Evolutionary conservation across 1,140 invertebrate genomes (phyloP).

Genomic region (Polyergus mexicanus): DNA sequence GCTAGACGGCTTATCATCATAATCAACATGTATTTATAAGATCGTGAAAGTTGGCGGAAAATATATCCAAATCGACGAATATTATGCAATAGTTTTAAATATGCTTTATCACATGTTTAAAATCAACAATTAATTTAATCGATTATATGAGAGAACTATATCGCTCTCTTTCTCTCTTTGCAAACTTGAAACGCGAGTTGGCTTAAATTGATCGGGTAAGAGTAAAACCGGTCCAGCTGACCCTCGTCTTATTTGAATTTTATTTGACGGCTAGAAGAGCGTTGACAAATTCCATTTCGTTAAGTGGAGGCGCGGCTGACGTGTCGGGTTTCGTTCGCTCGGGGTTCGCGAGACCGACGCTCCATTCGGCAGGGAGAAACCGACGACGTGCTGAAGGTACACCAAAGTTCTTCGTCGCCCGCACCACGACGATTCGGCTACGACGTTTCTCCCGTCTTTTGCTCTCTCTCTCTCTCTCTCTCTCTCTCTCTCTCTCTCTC

Average conservation of each 20-base stretch:
- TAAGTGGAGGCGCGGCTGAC: slow-evolving; percentile 74
- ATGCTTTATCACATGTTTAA: background rate
- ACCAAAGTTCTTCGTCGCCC: slow-evolving; percentile 55
- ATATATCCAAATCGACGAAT: background rate
- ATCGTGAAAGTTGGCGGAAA: background rate
- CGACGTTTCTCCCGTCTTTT: slow-evolving; percentile 19
- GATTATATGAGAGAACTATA: background rate
- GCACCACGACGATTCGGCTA: slow-evolving; percentile 16
- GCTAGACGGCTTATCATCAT: slow-evolving; percentile 13
- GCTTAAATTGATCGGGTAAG: slow-evolving; percentile 51
- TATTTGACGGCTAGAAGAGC: slow-evolving; percentile 72
- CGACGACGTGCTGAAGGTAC: slow-evolving; percentile 65
- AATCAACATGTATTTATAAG: slow-evolving; percentile 34
- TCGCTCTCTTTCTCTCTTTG: background rate
- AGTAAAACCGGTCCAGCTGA: slow-evolving; percentile 46
- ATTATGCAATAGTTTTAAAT: background rate
- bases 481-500: background rate
- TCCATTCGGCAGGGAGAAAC: slow-evolving; percentile 63
- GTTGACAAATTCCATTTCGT: slow-evolving; percentile 80
- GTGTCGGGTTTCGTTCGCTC: slow-evolving; percentile 71
- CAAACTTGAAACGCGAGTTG: slow-evolving; percentile 4
- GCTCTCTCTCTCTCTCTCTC: background rate
- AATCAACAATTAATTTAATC: background rate
- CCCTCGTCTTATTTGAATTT: slow-evolving; percentile 78
- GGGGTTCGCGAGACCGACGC: slow-evolving; percentile 58